A percentile compares a stretch with the other conserved stretches of the same genome.
These are phyloP conservation scores for Tenthredo scrophulariae DNA, from an alignment of 2,888 invertebrate species.

Conservation along the genomic window DNA sequence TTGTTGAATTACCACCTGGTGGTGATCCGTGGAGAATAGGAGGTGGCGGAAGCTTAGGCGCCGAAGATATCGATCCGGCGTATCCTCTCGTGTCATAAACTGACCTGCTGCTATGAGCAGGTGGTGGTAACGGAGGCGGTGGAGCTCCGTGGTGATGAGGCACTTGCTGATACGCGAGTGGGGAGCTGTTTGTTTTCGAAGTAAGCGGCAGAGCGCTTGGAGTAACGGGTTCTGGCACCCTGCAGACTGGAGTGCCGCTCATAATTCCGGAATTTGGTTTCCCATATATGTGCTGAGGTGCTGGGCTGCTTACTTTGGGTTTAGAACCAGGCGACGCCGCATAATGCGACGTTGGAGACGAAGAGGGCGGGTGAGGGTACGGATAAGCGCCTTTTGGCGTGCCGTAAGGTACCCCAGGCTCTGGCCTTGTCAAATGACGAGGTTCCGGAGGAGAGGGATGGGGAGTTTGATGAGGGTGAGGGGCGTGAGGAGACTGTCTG, in stretches of 20 bases:
- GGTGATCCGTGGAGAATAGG: constrained; percentile 77
- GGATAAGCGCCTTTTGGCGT: constrained; percentile 77
- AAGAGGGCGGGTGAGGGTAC: constrained; percentile 78
- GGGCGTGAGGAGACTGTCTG: constrained; percentile 76
- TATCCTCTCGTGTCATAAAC: constrained; percentile 75
- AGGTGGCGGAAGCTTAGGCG: constrained; percentile 76
- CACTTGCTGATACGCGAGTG: constrained; percentile 80
- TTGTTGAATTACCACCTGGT: constrained; percentile 74
- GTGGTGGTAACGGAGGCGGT: constrained; percentile 77
- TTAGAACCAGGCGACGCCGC: constrained; percentile 80
- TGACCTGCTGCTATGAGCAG: constrained; percentile 78
- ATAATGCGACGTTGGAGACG: constrained; percentile 79
- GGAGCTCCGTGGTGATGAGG: constrained; percentile 79
- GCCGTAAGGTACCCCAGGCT: constrained; percentile 72
- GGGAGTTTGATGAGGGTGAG: constrained; percentile 73
- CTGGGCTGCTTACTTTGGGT: constrained; percentile 88
- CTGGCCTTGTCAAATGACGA: constrained; percentile 74
- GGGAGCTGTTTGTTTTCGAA: constrained; percentile 80
- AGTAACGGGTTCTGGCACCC: constrained; percentile 76
- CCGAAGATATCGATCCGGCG: constrained; percentile 66
- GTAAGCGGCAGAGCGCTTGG: constrained; percentile 81
- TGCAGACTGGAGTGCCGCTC: constrained; percentile 81
- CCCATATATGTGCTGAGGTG: constrained; percentile 88
- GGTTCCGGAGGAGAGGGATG: constrained; percentile 75
- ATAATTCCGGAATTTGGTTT: constrained; percentile 82